phyloP scores from a whole-genome alignment of 2,888 invertebrate genomes.

The Phyto melanocephala region DNA sequence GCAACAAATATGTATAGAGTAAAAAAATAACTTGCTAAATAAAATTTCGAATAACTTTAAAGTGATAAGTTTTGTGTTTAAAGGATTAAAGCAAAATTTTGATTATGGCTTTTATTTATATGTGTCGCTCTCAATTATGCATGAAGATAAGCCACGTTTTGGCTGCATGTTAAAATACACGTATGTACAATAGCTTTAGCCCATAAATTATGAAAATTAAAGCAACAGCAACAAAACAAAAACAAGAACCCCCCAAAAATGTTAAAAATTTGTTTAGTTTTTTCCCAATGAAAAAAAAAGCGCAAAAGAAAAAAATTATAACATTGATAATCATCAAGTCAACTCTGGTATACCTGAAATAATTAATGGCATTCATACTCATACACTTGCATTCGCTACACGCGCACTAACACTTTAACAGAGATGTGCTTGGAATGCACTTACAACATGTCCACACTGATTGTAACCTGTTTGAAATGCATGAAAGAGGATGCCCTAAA shows the following conservation, averaged over 20 bases:
- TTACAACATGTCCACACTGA: not conserved
- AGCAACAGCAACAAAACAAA: not conserved
- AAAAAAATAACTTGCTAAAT: too few species aligned
- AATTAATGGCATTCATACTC: not conserved
- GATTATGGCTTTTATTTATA: not conserved
- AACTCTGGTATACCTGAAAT: constrained; percentile 21
- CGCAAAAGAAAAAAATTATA: not conserved
- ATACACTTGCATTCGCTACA: not conserved
- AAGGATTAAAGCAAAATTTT: not conserved
- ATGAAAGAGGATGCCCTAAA: constrained; percentile 38
- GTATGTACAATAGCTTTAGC: not conserved
- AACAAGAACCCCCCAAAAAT: constrained; percentile 31
- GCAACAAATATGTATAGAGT: too few species aligned
- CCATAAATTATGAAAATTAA: constrained; percentile 26
- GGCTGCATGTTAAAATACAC: constrained; percentile 15
- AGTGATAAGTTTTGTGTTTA: too few species aligned
- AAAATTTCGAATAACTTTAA: too few species aligned
- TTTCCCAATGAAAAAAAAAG: not conserved
- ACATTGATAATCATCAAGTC: constrained; percentile 14
- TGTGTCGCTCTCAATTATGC: not conserved
- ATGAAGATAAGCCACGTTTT: not conserved
- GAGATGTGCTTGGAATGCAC: constrained; percentile 25
- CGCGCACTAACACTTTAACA: not conserved
- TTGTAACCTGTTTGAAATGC: constrained; percentile 35
- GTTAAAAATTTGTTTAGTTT: constrained; percentile 25